phyloP scores from a whole-genome alignment of 1,140 invertebrate species.

The Drosophila navojoa region DNA sequence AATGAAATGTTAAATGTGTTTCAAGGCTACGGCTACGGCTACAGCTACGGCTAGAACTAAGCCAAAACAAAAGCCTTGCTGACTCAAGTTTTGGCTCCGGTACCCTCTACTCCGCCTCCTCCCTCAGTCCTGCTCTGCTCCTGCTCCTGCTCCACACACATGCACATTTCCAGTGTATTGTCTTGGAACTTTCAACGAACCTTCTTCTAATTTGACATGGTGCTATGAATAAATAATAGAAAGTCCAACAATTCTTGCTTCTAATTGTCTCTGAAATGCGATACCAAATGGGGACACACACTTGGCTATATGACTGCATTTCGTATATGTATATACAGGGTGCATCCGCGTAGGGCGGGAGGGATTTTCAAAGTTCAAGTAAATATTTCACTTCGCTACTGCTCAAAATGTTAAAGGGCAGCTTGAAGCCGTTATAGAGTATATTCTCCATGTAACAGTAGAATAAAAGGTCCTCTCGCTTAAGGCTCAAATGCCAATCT shows the following conservation, averaged over 20 bases:
- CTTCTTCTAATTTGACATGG: slow-evolving; percentile 22
- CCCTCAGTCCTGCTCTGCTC: background rate
- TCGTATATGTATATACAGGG: slow-evolving; percentile 12
- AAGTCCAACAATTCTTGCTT: slow-evolving; percentile 17
- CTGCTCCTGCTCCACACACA: slow-evolving; percentile 17
- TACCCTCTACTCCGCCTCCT: background rate
- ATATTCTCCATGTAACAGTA: no score
- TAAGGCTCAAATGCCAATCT: no score
- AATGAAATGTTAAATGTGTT: slow-evolving; percentile 54
- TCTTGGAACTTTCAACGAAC: slow-evolving; percentile 19
- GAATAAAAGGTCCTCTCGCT: no score
- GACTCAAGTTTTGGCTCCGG: slow-evolving; percentile 31
- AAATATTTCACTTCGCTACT: background rate
- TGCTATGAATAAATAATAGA: slow-evolving; percentile 34
- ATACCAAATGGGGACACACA: slow-evolving; percentile 10
- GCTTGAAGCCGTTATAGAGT: background rate
- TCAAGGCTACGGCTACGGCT: slow-evolving; percentile 47
- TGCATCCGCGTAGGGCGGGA: background rate
- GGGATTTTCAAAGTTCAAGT: background rate
- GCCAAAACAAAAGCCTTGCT: slow-evolving; percentile 52
- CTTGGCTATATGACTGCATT: background rate
- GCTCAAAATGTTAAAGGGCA: background rate
- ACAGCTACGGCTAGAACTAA: slow-evolving; percentile 21
- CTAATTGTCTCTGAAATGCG: slow-evolving; percentile 24
- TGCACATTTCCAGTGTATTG: slow-evolving; percentile 12